Evolutionary conservation across 2,797 vertebrate species (phyloP), one percentile per base, ranked within the genome.

Genomic region (Sitta carolinensis): DNA sequence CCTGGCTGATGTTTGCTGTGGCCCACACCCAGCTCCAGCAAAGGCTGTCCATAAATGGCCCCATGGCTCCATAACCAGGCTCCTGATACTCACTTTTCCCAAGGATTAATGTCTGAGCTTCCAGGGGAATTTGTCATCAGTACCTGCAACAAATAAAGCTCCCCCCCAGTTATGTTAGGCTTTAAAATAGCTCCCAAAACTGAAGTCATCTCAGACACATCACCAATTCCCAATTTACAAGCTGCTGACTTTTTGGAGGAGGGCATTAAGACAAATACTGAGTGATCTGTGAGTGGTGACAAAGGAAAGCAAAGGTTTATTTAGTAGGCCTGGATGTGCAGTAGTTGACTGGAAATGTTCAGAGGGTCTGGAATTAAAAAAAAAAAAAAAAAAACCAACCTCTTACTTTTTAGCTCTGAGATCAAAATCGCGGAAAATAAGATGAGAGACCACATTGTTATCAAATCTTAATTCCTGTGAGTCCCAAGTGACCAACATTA

Each of bases 211-310:
- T 51, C 43, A 90, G 63, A 85, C 8, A 76, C 19, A 50, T 6
- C 0, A 0, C 42, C n/a, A 4, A 36, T 58, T 51, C 52, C 84
- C 30, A 25, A 3, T 76, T 61, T 61, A 64, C 1, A 7, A 64
- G 25, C 11, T 20, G 25, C 59, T 66, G 40, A 17, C 13, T 36
- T 86, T 87, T 38, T 16, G 1, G 0, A 6, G 12, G 7, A 45
- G 51, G 14, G 14, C 4, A 10, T 43, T 73, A 72, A 82, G 69
- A 59, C 47, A 47, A 77, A 25, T 40, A 16, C 40, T 70, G 45
- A 86, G 40, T 51, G 47, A 61, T 51, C 40, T 68, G 15, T 42
- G 34, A 82, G 80, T 69, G 20, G 19, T 47, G 43, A 76, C 51
- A 62, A 68, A 74, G 32, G 61, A 82, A 76, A 66, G 20, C 51